These are phyloP conservation scores for human DNA, from an alignment of 2,113 vertebrate genomes.

Conservation along the genomic window GRCh38 chr12:40105501-40106000, in stretches of 20 bases:
- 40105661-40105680: conserved; percentile 87
- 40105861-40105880: not conserved
- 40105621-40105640: conserved; percentile 81
- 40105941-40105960: conserved; percentile 59
- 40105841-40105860: conserved; percentile 51
- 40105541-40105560: conserved; percentile 90
- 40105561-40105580: conserved; percentile 88
- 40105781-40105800: conserved; percentile 91
- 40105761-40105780: conserved; percentile 95
- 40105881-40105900: not conserved
- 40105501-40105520: conserved; percentile 98
- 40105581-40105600: conserved; percentile 95
- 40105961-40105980: conserved; percentile 47
- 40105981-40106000: conserved; percentile 43
- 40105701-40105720: conserved; percentile 78
- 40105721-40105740: conserved; percentile 87
- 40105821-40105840: conserved; percentile 47
- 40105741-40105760: conserved; percentile 95
- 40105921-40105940: not conserved
- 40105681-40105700: conserved; percentile 91
- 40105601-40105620: conserved; percentile 94
- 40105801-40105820: conserved; percentile 91
- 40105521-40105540: conserved; percentile 97
- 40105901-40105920: not conserved
- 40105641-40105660: conserved; percentile 85